Evolutionary conservation across 2,888 invertebrate genomes (phyloP), one percentile per base, ranked within the genome.

Genomic region (Arge pagana): DNA sequence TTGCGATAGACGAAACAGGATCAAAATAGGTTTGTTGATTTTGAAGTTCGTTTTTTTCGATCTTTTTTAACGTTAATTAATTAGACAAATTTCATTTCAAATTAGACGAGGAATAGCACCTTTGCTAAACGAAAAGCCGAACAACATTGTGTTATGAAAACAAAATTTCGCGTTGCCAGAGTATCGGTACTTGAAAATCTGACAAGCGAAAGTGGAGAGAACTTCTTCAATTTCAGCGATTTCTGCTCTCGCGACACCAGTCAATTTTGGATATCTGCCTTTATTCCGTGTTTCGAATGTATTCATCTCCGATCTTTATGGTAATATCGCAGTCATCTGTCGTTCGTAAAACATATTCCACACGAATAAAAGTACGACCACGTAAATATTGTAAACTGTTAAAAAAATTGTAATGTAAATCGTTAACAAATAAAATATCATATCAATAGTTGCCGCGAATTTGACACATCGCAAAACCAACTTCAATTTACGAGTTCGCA

Each of bases 101-200:
- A 31, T 28, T 41, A 50, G 40, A 41, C 50, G 33, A 50, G 31
- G 11, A 23, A 16, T 26, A 31, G n/a, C 21, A 21, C 16, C 23
- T 31, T 23, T 21, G 40, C 31, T 16, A 39, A n/a, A 40, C 31
- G 50, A 40, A 50, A n/a, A 24, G 50, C 19, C 31, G 31, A 24
- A 19, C 40, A 26, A 33, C 21, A 11, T 39, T 48, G 55, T 57
- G 58, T 62, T 60, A 52, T 55, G 19, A 50, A 63, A 63, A 61
- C 59, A 63, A 63, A 61, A 60, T 41, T 40, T 30, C 48, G 52
- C 63, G 63, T 60, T 61, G 61, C 60, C 57, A 62, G 52, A 54
- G 37, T 18, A 45, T 45, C 24, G 10, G 35, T 33, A n/a, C n/a
- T n/a, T n/a, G n/a, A 45, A 45, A 45, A 45, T 35, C 33, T 45